Evolutionary conservation across 1,140 invertebrate species (phyloP).

Genomic region (Dufourea novaeangliae): DNA sequence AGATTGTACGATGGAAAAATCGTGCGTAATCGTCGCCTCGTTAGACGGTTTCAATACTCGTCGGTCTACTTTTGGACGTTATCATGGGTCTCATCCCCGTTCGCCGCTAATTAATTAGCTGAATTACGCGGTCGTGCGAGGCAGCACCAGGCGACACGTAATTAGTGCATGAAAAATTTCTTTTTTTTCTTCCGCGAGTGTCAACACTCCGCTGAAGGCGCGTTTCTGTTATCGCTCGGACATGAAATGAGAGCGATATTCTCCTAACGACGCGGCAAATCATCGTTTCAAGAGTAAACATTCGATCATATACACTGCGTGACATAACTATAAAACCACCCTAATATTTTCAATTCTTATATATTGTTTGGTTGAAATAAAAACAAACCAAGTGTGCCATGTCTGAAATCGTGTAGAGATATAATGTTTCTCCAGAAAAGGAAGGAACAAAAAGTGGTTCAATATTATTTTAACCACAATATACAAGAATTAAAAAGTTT

Average conservation of each 20-base stretch:
- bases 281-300: not conserved
- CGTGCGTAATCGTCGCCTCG: not conserved
- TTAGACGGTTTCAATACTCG: not conserved
- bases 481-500: too few relatives aligned
- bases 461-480: too few relatives aligned
- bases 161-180: conserved; percentile 25
- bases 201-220: not conserved
- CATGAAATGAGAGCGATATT: not conserved
- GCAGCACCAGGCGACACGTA: not conserved
- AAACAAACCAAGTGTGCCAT: too few relatives aligned
- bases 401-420: too few relatives aligned
- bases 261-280: not conserved
- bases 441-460: too few relatives aligned
- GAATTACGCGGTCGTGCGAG: conserved; percentile 4
- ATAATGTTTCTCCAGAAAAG: too few relatives aligned
- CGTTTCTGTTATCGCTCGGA: not conserved
- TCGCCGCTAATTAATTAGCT: conserved; percentile 33
- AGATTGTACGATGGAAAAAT: conserved; percentile 40
- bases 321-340: too few relatives aligned
- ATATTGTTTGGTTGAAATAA: too few relatives aligned
- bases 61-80: not conserved
- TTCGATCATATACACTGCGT: not conserved
- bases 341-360: too few relatives aligned
- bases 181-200: too few relatives aligned
- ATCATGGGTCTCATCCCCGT: conserved; percentile 18